phyloP scores from a whole-genome alignment of 2,888 invertebrate genomes.

The Caenorhabditis doughertyi region DNA sequence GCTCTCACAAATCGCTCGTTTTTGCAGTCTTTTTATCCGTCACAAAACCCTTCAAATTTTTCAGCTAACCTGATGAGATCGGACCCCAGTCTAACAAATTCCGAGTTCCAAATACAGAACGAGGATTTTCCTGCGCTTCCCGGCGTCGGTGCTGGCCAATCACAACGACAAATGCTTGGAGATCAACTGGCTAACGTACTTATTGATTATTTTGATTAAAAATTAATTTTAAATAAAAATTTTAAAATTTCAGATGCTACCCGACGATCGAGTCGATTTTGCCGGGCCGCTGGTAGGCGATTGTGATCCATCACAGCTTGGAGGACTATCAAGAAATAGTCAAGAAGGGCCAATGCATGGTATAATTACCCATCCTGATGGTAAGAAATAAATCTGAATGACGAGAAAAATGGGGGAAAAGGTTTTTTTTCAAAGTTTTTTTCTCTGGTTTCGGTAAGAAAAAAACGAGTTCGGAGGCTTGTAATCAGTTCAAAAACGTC shows the following conservation, averaged over 20 bases:
- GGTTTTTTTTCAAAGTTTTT: background rate
- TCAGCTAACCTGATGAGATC: constrained; percentile 80
- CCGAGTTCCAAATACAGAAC: constrained; percentile 90
- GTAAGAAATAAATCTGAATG: constrained; percentile 31
- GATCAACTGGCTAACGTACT: constrained; percentile 60
- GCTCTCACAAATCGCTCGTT: background rate
- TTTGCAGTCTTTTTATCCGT: background rate
- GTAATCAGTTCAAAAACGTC: too few species aligned
- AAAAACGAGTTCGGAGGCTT: too few species aligned
- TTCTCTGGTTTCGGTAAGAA: too few species aligned
- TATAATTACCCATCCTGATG: constrained; percentile 72
- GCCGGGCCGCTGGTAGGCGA: constrained; percentile 35
- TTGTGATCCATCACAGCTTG: constrained; percentile 42
- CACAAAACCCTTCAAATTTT: background rate
- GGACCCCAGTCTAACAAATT: constrained; percentile 69
- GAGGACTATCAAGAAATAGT: constrained; percentile 43
- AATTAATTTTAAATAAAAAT: constrained; percentile 4
- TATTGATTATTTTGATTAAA: constrained; percentile 20
- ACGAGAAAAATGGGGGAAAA: too few species aligned
- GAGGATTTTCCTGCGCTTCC: constrained; percentile 99
- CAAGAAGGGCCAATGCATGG: constrained; percentile 56
- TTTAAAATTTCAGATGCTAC: constrained; percentile 47
- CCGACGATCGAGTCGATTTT: constrained; percentile 49
- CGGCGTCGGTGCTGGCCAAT: constrained; percentile 85
- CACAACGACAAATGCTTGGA: constrained; percentile 59